Conservation (phyloP, 2,113 vertebrate species). For the Ptilonorhynchus violaceus region DNA sequence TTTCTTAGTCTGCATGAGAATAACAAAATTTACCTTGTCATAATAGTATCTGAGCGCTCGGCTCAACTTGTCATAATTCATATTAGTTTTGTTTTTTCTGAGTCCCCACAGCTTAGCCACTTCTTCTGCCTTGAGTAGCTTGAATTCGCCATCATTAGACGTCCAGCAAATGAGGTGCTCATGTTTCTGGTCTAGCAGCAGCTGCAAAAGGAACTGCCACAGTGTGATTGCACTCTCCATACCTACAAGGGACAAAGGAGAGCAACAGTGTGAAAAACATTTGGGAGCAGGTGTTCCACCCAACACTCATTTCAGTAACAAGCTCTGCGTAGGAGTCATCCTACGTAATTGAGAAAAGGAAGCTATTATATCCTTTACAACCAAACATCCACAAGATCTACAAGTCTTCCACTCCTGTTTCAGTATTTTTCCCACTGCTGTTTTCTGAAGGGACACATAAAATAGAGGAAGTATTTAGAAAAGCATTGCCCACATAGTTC, state of each 20-base stretch:
- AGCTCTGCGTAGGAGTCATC: not conserved
- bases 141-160: conserved; percentile 96
- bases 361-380: not conserved
- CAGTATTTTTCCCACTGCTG: not conserved
- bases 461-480: not conserved
- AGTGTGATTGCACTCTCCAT: conserved; percentile 98
- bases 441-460: not conserved
- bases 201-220: conserved; percentile 98
- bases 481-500: not conserved
- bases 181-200: conserved; percentile 94
- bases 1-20: conserved; percentile 19
- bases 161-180: conserved; percentile 97
- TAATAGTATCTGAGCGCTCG: conserved; percentile 95
- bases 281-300: not conserved
- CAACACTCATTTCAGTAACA: not conserved
- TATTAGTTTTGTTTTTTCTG: conserved; percentile 97
- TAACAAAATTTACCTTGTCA: conserved; percentile 84
- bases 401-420: not conserved
- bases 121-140: conserved; percentile 95
- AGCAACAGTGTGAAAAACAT: conserved; percentile 24
- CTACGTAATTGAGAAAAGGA: not conserved
- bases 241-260: conserved; percentile 71
- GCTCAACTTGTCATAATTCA: conserved; percentile 98
- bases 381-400: not conserved
- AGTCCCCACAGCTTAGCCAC: conserved; percentile 97